Percentiles rank a stretch among this genome's conserved stretches.
Evolutionary conservation across 2,888 invertebrate species (phyloP).

Genomic region (Prosopocoilus inquinatus): DNA sequence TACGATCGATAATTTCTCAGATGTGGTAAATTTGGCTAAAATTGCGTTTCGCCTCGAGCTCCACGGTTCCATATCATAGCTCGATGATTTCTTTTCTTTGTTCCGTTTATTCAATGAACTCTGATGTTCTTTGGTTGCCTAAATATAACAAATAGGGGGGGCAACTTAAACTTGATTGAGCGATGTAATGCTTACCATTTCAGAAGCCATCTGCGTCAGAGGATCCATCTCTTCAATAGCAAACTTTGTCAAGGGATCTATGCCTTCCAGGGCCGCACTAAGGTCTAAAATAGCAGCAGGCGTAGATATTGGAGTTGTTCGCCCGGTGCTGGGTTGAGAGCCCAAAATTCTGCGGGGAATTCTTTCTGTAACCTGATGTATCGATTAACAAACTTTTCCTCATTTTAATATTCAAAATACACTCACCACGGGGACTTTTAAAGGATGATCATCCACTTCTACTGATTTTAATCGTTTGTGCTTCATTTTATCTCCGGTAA

Average conservation of each 20-base stretch:
- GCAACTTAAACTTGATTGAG: neutral
- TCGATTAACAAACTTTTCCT: neutral
- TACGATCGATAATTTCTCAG: conserved; percentile 87
- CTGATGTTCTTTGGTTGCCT: conserved; percentile 16
- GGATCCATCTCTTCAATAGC: conserved; percentile 65
- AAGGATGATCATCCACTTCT: conserved; percentile 55
- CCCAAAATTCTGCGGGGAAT: conserved; percentile 53
- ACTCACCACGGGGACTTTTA: conserved; percentile 54
- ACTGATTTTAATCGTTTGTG: conserved; percentile 11
- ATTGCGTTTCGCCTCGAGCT: conserved; percentile 70
- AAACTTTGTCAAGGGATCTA: conserved; percentile 73
- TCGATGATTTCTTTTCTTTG: conserved; percentile 6
- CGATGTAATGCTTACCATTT: too few species aligned
- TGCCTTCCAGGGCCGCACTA: conserved; percentile 63
- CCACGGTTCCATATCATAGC: conserved; percentile 70
- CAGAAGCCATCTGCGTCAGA: conserved; percentile 61
- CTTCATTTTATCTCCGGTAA: conserved; percentile 18
- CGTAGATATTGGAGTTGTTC: conserved; percentile 52
- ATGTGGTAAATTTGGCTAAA: conserved; percentile 87
- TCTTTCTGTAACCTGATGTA: conserved; percentile 55
- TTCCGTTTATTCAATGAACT: neutral
- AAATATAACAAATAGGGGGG: too few species aligned
- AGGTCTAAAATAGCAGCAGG: conserved; percentile 53
- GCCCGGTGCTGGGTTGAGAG: conserved; percentile 53
- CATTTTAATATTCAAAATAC: neutral